Percentiles rank a stretch among this genome's conserved stretches.
Conservation (phyloP, 2,797 vertebrate genomes). For the Ctenosaura bakeri region DNA sequence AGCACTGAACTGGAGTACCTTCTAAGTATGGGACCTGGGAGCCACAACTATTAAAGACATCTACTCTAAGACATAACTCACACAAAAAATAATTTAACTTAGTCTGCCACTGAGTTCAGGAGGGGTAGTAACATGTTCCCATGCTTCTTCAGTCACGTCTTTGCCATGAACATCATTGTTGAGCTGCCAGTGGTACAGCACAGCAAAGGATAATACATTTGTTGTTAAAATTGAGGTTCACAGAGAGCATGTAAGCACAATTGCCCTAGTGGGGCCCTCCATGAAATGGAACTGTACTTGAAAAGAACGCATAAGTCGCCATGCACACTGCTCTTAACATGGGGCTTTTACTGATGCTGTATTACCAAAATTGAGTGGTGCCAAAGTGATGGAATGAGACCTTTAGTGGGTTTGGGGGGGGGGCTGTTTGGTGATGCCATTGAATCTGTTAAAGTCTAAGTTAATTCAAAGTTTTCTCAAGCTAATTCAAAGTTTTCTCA, state of each 20-base stretch:
- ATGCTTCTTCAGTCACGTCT: not conserved
- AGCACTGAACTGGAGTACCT: too few species aligned
- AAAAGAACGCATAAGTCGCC: not conserved
- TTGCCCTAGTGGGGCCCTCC: not conserved
- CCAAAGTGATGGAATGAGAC: too few species aligned
- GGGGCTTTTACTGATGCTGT: not conserved
- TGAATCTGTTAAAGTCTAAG: too few species aligned
- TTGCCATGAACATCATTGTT: not conserved
- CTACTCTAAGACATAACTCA: not conserved
- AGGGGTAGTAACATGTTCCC: not conserved
- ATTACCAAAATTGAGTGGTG: not conserved
- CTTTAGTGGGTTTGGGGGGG: too few species aligned
- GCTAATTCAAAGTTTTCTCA: not conserved
- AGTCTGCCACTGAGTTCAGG: not conserved
- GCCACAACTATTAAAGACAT: not conserved
- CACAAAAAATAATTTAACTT: not conserved
- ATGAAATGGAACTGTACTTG: not conserved
- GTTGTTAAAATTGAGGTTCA: not conserved
- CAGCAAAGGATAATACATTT: not conserved
- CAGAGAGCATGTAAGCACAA: not conserved
- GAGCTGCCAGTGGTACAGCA: not conserved
- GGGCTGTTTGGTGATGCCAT: too few species aligned
- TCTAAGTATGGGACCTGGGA: not conserved
- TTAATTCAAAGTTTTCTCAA: not conserved
- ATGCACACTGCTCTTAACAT: not conserved